Base-by-base conservation (phyloP, 2,113 vertebrate species). In the Indicator maculatus region DNA sequence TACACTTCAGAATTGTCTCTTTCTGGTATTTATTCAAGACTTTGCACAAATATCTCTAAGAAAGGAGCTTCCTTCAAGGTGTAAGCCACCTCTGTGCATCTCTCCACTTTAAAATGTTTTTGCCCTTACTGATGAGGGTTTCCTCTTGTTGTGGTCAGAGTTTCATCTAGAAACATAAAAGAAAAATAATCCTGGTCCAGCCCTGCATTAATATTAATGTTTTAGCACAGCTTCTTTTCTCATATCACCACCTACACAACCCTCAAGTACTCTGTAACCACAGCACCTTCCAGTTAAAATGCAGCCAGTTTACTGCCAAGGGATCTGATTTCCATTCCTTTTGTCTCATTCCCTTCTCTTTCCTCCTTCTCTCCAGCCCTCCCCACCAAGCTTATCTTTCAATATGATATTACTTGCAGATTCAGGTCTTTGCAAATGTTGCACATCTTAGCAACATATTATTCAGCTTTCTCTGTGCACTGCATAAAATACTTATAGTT, bases 11-110 rank as follows among this genome's bases (percentile, higher is more conserved):
- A 95, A 93, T 66, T 2, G 0, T 23, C 53, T 72, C 13, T 86
- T 90, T 83, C 89, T 94, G 87, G 76, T 38, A 33, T 90, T 90
- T 83, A 75, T 81, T 94, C 31, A 74, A 83, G 60, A 72, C 80
- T 39, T 31, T 53, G 27, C 3, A 1, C 12, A 28, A 26, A 4
- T 16, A 16, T n/a, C 70, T 72, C 26, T 65, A 5, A 13, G 31
- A 3, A 0, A 15, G 6, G 26, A 76, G 20, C 16, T 75, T 66
- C 45, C 5, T 75, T 59, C 67, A 39, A 88, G 36, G 41, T 77
- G 72, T 63, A 45, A 67, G 19, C 23, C 38, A 44, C 38, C 17
- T 53, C 12, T 2, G 0, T 21, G 31, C 2, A 3, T 30, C 63
- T 67, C 53, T 89, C 36, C 67, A 55, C 24, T 16, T 93, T 73